Evolutionary conservation across 2,113 vertebrate genomes (phyloP).

Genomic region (Vulpes lagopus): DNA sequence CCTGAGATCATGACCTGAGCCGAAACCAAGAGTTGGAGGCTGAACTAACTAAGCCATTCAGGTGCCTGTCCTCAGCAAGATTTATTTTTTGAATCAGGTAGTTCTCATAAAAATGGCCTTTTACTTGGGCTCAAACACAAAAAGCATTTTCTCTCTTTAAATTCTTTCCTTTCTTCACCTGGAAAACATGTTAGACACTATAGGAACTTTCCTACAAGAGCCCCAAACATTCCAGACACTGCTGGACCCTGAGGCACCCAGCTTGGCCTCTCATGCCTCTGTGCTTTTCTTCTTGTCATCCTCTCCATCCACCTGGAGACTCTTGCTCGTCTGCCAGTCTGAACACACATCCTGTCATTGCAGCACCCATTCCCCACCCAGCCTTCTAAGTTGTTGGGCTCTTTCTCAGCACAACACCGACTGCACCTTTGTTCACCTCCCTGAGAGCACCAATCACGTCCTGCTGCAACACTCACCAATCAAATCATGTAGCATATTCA

Average conservation of each 20-base stretch:
- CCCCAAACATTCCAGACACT: neutral
- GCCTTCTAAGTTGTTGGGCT: neutral
- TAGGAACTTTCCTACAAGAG: neutral
- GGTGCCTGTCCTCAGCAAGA: no score
- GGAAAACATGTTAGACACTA: neutral
- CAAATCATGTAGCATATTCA: no score
- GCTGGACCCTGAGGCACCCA: no score
- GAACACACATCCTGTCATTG: neutral
- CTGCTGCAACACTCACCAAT: neutral
- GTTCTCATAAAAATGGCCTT: neutral
- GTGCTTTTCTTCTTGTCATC: no score
- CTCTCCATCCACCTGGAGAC: neutral
- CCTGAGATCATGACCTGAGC: neutral
- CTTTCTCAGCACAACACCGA: fast-evolving
- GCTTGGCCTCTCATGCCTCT: neutral
- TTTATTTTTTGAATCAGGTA: no score
- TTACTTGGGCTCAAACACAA: neutral
- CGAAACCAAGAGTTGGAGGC: neutral
- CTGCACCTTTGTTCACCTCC: no score
- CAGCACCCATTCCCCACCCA: fast-evolving
- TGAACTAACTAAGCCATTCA: no score
- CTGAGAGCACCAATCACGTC: no score
- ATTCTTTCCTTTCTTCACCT: neutral
- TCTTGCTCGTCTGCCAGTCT: fast-evolving
- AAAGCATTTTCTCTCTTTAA: neutral